Evolutionary conservation across 2,888 invertebrate species (phyloP).

Genomic region (Polyommatus iphigenia): DNA sequence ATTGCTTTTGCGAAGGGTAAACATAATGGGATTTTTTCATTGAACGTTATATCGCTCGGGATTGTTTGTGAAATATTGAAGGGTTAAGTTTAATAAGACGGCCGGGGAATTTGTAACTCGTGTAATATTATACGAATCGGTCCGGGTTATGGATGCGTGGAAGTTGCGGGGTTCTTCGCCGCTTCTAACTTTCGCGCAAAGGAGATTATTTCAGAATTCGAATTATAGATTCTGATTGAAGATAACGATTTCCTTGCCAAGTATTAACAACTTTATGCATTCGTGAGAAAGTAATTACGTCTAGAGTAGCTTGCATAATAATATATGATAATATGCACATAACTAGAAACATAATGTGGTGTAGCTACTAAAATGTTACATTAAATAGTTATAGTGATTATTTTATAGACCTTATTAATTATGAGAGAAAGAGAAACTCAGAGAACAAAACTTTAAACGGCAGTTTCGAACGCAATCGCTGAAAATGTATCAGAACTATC

Average conservation of each 20-base stretch:
- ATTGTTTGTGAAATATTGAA: constrained; percentile 31
- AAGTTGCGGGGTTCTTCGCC: constrained; percentile 4
- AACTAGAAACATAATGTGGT: too few species aligned
- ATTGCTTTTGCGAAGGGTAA: constrained; percentile 41
- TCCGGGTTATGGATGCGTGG: constrained; percentile 6
- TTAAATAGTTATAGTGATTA: too few species aligned
- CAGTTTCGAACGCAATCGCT: neutral
- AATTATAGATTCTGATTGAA: constrained; percentile 8
- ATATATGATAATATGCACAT: neutral
- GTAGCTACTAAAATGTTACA: too few species aligned
- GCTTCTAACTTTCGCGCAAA: neutral
- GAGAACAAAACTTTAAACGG: neutral
- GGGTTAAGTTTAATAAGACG: constrained; percentile 31
- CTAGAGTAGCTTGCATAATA: neutral
- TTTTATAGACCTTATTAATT: too few species aligned
- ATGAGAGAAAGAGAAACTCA: too few species aligned
- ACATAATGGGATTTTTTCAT: constrained; percentile 40
- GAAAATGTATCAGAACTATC: neutral
- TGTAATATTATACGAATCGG: constrained; percentile 22
- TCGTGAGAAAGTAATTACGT: neutral
- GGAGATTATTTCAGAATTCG: neutral
- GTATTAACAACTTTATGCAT: neutral
- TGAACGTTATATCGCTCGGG: constrained; percentile 39
- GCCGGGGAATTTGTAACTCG: constrained; percentile 26
- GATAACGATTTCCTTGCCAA: neutral